These are phyloP conservation scores for Pachypeltis micranthus DNA, from an alignment of 1,140 invertebrate genomes.

Conservation along the genomic window DNA sequence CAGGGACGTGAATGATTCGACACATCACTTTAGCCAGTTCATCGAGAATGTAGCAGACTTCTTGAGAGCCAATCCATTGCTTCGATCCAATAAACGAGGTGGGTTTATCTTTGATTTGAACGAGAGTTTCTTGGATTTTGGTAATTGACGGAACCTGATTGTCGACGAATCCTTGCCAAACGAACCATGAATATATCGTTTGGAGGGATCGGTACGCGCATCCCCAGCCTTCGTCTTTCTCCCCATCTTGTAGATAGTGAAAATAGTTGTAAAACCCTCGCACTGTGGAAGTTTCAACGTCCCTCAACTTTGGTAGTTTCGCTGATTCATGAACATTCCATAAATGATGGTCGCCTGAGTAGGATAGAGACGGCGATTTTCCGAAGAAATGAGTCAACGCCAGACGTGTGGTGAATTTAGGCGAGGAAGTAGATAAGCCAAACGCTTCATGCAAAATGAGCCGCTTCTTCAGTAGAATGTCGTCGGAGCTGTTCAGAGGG, in stretches of 20 bases:
- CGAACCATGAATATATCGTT: constrained; percentile 93
- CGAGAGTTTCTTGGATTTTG: neutral
- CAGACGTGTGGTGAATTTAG: neutral
- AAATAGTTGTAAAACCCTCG: constrained; percentile 83
- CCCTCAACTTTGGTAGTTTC: constrained; percentile 26
- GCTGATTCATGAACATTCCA: neutral
- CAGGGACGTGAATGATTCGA: neutral
- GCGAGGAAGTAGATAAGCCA: neutral
- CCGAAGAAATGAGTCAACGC: neutral
- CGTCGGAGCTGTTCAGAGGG: neutral
- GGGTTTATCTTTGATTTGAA: constrained; percentile 1
- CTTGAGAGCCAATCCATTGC: constrained; percentile 4
- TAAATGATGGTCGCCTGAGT: neutral
- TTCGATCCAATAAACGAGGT: neutral
- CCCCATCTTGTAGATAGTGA: constrained; percentile 92
- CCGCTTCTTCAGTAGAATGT: neutral
- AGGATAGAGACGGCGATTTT: neutral
- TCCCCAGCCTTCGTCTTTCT: constrained; percentile 97
- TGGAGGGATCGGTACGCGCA: constrained; percentile 98
- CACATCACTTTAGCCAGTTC: neutral
- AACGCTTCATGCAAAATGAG: neutral
- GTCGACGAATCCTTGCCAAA: constrained; percentile 33
- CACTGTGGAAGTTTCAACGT: constrained; percentile 40
- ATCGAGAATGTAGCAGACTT: neutral
- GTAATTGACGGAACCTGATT: neutral